These are phyloP conservation scores for Mus pahari DNA, from an alignment of 2,113 vertebrate genomes.

Conservation along the genomic window DNA sequence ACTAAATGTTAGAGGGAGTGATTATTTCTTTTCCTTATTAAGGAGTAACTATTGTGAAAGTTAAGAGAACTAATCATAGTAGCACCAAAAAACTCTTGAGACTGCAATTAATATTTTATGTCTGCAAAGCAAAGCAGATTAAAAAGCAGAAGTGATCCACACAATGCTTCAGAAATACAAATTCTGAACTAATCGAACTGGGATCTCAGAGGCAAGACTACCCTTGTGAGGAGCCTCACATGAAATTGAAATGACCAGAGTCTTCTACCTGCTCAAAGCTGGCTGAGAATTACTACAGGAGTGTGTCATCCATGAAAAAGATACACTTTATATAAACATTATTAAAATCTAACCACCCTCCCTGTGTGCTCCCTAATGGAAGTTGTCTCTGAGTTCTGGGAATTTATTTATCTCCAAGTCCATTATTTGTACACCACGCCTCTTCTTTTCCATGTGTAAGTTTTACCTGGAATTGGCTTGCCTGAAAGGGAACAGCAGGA, in stretches of 20 bases:
- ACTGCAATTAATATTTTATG: background rate
- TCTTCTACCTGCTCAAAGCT: background rate
- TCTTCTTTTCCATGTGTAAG: background rate
- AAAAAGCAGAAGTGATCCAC: background rate
- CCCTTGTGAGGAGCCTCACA: rapidly evolving
- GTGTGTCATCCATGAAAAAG: background rate
- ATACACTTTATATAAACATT: too few species aligned
- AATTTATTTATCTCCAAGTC: background rate
- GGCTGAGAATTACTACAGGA: background rate
- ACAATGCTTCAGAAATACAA: background rate
- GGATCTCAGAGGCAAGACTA: background rate
- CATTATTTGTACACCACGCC: background rate
- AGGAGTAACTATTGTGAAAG: background rate
- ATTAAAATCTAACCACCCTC: too few species aligned
- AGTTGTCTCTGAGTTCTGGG: background rate
- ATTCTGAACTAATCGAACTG: background rate
- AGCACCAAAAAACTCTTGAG: background rate
- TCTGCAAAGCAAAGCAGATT: background rate
- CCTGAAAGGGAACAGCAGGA: background rate
- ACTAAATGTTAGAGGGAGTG: background rate
- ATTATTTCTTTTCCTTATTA: background rate
- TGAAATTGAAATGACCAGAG: background rate
- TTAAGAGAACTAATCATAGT: background rate
- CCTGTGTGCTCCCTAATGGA: background rate
- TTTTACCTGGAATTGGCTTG: background rate